Conservation (phyloP, 2,797 vertebrate species). For the Dendrocincla fuliginosa region DNA sequence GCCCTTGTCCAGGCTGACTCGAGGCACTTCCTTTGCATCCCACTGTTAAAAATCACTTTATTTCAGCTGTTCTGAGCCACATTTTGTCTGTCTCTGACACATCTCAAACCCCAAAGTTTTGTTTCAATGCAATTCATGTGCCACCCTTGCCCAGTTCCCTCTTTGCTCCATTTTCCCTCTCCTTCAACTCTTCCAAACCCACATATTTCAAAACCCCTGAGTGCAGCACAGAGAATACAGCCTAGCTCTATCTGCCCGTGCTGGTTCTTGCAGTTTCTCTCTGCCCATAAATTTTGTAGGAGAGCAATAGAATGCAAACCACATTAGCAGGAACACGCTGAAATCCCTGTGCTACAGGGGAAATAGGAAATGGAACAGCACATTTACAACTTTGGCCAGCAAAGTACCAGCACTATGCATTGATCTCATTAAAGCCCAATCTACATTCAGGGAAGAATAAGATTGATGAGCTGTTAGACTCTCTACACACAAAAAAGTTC, state of each 20-base stretch:
- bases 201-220: neutral
- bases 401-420: constrained; percentile 45
- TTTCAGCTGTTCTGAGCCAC: neutral
- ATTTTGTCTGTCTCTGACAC: neutral
- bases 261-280: constrained; percentile 6
- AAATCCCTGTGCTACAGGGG: constrained; percentile 41
- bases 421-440: constrained; percentile 71
- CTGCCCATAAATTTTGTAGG: constrained; percentile 60
- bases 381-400: constrained; percentile 65
- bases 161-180: neutral
- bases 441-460: constrained; percentile 63
- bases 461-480: constrained; percentile 49
- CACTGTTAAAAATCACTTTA: neutral
- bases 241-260: neutral
- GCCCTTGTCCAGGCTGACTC: neutral
- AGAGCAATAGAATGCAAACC: constrained; percentile 66
- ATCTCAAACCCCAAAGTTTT: neutral
- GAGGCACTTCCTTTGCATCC: neutral
- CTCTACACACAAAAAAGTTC: constrained; percentile 31
- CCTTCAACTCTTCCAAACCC: neutral
- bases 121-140: neutral
- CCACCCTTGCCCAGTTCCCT: neutral
- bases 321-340: neutral
- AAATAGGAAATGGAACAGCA: constrained; percentile 64
- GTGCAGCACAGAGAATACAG: neutral